Percentiles rank a stretch among this genome's conserved stretches.
These are phyloP conservation scores for Dendrocincla fuliginosa DNA, from an alignment of 2,797 vertebrate species.

Conservation along the genomic window DNA sequence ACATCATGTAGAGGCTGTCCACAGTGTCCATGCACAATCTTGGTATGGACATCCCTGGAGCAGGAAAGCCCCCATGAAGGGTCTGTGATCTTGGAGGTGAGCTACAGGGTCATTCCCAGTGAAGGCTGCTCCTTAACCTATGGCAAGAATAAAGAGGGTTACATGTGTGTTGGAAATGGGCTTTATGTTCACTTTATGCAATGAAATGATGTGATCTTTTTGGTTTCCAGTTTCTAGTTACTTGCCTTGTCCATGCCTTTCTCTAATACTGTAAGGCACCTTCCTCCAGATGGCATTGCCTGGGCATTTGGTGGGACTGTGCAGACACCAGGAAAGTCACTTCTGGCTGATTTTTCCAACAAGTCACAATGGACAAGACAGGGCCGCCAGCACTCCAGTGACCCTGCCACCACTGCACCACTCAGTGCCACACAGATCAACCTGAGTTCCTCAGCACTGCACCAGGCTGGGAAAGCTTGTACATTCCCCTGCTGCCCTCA, in stretches of 20 bases:
- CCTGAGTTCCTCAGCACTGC: accelerated
- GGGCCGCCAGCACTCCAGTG: background rate
- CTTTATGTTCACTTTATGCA: background rate
- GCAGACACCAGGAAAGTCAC: background rate
- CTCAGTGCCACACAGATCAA: background rate
- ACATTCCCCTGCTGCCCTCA: background rate
- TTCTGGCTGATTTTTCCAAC: background rate
- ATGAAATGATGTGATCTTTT: background rate
- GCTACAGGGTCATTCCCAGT: background rate
- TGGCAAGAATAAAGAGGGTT: background rate
- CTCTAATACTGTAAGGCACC: background rate
- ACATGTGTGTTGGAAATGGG: background rate
- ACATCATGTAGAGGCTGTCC: background rate
- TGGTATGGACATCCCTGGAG: background rate
- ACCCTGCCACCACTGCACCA: background rate
- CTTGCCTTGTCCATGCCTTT: background rate
- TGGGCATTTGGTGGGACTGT: background rate
- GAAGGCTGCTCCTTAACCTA: background rate
- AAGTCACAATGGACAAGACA: background rate
- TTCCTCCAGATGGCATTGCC: background rate
- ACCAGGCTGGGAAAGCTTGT: background rate
- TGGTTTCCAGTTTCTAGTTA: background rate
- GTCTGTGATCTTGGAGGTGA: background rate
- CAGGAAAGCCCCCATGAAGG: background rate
- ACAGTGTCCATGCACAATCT: background rate